These are phyloP conservation scores for Macheiramphus alcinus DNA, from an alignment of 2,113 vertebrate genomes.

Conservation along the genomic window DNA sequence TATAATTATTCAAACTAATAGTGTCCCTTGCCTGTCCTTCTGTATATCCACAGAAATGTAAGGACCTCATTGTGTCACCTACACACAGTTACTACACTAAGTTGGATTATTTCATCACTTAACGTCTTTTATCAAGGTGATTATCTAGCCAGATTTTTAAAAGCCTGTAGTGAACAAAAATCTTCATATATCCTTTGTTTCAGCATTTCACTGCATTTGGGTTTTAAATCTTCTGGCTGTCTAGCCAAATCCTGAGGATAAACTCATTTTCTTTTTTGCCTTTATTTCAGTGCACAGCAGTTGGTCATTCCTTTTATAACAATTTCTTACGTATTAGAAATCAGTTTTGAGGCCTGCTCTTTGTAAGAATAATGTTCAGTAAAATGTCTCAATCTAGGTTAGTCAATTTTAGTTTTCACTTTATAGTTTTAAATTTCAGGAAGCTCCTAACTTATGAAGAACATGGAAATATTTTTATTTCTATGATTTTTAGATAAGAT, in stretches of 20 bases:
- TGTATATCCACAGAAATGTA: background rate
- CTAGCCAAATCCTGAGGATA: background rate
- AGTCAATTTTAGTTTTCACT: background rate
- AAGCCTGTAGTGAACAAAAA: background rate
- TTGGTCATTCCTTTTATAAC: background rate
- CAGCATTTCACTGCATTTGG: background rate
- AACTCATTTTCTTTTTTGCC: rapidly evolving
- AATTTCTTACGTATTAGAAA: background rate
- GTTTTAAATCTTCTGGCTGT: background rate
- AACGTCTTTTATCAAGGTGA: background rate
- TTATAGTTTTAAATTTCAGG: background rate
- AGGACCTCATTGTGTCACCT: background rate
- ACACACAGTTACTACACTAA: background rate
- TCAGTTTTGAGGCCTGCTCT: background rate
- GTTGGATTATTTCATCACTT: background rate
- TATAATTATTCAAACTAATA: background rate
- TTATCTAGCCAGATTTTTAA: background rate
- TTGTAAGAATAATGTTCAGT: background rate
- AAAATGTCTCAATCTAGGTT: background rate
- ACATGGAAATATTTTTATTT: background rate
- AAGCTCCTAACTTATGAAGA: background rate
- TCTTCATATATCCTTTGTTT: background rate
- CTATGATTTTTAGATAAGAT: background rate
- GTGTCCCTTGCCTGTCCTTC: background rate
- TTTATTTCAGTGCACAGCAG: background rate